A percentile compares a stretch with the other conserved stretches of the same genome.
Conservation (phyloP, 1,140 invertebrate genomes). For the Spodoptera litura region DNA sequence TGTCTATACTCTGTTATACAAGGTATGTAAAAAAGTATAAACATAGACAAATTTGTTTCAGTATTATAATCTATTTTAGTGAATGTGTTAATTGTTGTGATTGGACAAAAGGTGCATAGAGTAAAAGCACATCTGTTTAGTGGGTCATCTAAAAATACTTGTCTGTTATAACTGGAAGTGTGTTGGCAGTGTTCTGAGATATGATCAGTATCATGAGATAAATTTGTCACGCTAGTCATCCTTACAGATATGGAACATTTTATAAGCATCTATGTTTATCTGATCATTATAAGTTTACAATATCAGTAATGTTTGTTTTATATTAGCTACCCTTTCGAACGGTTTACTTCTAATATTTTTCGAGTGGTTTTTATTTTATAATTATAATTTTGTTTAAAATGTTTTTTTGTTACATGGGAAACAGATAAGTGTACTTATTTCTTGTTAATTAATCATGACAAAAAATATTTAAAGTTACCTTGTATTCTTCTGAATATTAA, state of each 20-base stretch:
- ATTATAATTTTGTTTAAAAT: no score
- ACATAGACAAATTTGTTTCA: neutral
- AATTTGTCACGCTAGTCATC: slow-evolving; percentile 28
- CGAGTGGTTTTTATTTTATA: no score
- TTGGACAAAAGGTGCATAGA: slow-evolving; percentile 41
- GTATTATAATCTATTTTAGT: neutral
- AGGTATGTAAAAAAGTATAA: neutral
- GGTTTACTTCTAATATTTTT: no score
- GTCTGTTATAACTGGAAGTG: slow-evolving; percentile 40
- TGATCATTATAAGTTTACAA: neutral
- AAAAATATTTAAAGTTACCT: no score
- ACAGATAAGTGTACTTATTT: no score
- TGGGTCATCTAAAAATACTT: slow-evolving; percentile 57
- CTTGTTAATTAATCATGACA: no score
- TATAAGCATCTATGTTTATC: neutral
- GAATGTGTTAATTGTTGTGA: slow-evolving; percentile 3
- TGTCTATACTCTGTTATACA: no score
- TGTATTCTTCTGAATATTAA: no score
- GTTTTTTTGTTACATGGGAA: no score
- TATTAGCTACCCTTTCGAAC: no score
- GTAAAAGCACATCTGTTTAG: slow-evolving; percentile 47
- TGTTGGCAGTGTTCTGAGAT: slow-evolving; percentile 34
- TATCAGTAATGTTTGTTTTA: no score
- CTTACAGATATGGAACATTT: slow-evolving; percentile 5
- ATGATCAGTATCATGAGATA: slow-evolving; percentile 34